Base-by-base conservation (phyloP, 1,140 invertebrate species). In the Dendroctonus valens region DNA sequence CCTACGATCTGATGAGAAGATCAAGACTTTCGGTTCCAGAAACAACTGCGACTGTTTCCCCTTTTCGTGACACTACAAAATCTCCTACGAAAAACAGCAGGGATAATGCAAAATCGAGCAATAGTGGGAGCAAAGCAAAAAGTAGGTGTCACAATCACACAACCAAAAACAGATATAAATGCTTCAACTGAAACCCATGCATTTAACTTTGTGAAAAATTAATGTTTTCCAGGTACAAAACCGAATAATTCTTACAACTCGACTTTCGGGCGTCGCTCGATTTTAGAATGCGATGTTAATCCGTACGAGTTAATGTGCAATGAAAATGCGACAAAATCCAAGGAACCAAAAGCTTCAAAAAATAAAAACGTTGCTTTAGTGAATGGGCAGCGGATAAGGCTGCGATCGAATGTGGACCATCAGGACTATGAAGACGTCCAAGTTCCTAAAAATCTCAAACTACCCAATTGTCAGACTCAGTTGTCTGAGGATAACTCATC, bases 241-340 rank as follows among this genome's bases (percentile, higher is more conserved):
- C 38, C 46, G 55, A 62, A 65, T 7, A 49, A 51, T 38, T 62
- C 62, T 9, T 68, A 66, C 53, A 68, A 70, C 44, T 60, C 66
- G 11, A 67, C 67, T 0, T 50, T 57, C 74, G 81, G 71, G 72
- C 80, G 75, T 12, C 84, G 85, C 52, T 92, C 90, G 14, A 94
- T 94, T 65, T 79, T 94, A 11, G 89, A 92, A 72, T 92, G 91
- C 77, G 86, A 92, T 74, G 89, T 93, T 9, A 93, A 91, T 79
- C 90, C 92, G 5, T 94, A 94, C 72, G 89, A 92, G 54, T 79
- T 94, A 65, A 85, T 93, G 57, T 85, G 85, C 67, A 76, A 73
- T 54, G 77, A 73, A 14, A 54, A 64, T 5, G 59, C 58, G 39
- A 42, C 46, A n/a, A 38, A 15, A 11, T 37, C 64, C 6, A 67